Conservation (phyloP, 2,113 vertebrate species). For the Antechinus flavipes region DNA sequence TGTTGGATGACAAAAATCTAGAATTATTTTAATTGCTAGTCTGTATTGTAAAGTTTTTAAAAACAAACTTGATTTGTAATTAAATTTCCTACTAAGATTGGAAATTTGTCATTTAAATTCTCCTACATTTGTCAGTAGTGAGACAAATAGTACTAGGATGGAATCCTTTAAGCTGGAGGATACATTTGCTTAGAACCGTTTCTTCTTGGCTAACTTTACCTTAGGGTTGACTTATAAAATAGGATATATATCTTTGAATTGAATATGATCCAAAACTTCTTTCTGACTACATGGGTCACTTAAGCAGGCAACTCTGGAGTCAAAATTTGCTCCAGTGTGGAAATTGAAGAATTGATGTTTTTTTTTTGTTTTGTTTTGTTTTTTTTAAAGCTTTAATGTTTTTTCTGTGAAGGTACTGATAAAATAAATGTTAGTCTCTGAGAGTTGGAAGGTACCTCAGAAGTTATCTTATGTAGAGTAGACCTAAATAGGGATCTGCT, state of each 20-base stretch:
- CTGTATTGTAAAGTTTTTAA: neutral
- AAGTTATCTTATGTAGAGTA: neutral
- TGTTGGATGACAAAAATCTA: constrained; percentile 13
- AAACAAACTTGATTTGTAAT: constrained; percentile 22
- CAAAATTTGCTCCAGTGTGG: neutral
- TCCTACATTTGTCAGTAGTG: constrained; percentile 18
- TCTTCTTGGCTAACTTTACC: neutral
- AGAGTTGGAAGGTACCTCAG: neutral
- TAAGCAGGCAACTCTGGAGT: neutral
- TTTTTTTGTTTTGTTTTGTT: neutral
- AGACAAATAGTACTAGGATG: neutral
- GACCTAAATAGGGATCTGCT: neutral
- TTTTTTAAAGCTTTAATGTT: constrained; percentile 28
- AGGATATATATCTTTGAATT: neutral
- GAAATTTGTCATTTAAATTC: neutral
- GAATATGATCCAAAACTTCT: neutral
- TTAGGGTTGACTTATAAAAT: neutral
- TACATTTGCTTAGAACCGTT: neutral
- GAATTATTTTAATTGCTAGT: constrained; percentile 2
- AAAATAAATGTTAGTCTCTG: neutral
- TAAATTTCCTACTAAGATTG: neutral
- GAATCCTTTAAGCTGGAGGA: neutral
- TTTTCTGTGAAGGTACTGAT: constrained; percentile 22
- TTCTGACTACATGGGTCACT: constrained; percentile 43
- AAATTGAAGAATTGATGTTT: constrained; percentile 20